phyloP scores from a whole-genome alignment of 1,140 invertebrate genomes.

The Drosophila prosaltans region DNA sequence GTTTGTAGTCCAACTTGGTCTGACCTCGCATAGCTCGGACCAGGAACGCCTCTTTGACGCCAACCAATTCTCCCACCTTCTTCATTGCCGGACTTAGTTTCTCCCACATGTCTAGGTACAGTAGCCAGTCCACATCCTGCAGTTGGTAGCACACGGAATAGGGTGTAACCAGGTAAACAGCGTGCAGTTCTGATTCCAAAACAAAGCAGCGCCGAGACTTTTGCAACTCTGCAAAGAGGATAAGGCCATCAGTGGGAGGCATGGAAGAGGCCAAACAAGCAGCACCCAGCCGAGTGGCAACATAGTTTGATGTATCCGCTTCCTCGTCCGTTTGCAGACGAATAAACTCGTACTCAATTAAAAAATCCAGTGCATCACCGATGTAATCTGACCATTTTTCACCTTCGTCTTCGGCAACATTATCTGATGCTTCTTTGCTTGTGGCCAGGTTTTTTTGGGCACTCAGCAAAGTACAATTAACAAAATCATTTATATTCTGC shows the following conservation, averaged over 20 bases:
- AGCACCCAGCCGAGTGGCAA: slow-evolving; percentile 93
- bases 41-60: slow-evolving; percentile 95
- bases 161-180: slow-evolving; percentile 96
- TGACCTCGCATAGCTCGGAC: slow-evolving; percentile 90
- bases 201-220: slow-evolving; percentile 95
- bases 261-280: slow-evolving; percentile 96
- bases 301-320: slow-evolving; percentile 85
- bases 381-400: slow-evolving; percentile 42
- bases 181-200: slow-evolving; percentile 96
- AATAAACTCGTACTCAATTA: slow-evolving; percentile 86
- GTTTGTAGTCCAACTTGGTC: slow-evolving; percentile 84
- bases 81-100: slow-evolving; percentile 90
- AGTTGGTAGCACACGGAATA: slow-evolving; percentile 91
- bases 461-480: slow-evolving; percentile 89
- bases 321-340: slow-evolving; percentile 84
- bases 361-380: slow-evolving; percentile 82
- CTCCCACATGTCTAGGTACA: slow-evolving; percentile 93
- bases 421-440: slow-evolving; percentile 12
- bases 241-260: slow-evolving; percentile 94
- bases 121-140: slow-evolving; percentile 93
- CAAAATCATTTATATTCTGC: slow-evolving; percentile 90
- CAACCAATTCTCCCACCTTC: slow-evolving; percentile 95
- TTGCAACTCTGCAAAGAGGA: slow-evolving; percentile 95
- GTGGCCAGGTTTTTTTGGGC: slow-evolving; percentile 45
- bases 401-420: slow-evolving; percentile 13